These are phyloP conservation scores for Apis dorsata DNA, from an alignment of 1,140 invertebrate species.

Conservation along the genomic window DNA sequence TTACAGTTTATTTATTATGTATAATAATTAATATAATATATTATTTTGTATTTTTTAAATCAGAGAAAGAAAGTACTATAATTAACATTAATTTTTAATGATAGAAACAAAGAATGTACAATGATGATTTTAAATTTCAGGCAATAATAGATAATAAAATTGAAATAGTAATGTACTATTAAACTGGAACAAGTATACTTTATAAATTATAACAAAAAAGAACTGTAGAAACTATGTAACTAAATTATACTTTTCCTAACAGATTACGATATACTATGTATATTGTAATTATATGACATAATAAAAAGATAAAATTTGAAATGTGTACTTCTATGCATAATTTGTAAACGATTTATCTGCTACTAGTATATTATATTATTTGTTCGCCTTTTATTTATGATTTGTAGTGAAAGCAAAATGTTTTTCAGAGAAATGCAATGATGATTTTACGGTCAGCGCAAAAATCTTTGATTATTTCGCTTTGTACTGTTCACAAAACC, in stretches of 20 bases:
- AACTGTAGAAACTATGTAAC: too few relatives aligned
- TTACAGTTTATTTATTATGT: too few relatives aligned
- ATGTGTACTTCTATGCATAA: background rate
- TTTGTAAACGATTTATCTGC: background rate
- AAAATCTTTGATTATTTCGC: constrained; percentile 6
- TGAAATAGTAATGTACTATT: background rate
- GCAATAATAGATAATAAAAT: background rate
- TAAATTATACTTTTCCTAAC: background rate
- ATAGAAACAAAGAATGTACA: too few relatives aligned
- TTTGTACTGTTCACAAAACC: background rate
- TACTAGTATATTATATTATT: background rate
- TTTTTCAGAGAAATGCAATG: background rate
- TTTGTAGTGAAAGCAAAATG: background rate
- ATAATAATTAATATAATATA: too few relatives aligned
- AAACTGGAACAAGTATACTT: background rate
- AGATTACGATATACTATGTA: background rate
- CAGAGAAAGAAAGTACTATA: too few relatives aligned
- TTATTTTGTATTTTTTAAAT: too few relatives aligned
- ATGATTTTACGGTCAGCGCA: background rate
- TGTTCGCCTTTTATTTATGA: background rate
- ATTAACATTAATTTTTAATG: too few relatives aligned
- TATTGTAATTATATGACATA: background rate
- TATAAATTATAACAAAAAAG: background rate
- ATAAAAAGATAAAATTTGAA: background rate
- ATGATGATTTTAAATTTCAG: background rate